Evolutionary conservation across 2,797 vertebrate species (phyloP), one percentile per base, ranked within the genome.

Genomic region (Hyperoplus lanceolatus): DNA sequence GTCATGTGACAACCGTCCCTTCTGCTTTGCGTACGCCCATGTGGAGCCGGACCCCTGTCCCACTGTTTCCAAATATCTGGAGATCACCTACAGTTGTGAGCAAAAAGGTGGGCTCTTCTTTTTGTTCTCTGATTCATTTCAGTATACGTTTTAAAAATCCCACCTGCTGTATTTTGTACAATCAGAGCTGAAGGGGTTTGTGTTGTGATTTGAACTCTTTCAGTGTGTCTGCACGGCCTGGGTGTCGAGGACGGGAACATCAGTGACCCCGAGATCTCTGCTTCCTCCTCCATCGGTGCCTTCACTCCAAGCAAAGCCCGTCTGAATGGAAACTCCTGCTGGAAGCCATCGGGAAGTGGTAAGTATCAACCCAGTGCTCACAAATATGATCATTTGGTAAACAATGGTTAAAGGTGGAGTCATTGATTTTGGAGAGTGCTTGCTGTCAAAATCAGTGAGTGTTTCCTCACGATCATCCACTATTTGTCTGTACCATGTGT

Each of bases 61-160:
- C 0, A 3, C 45, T 0, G 56, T 95, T 38, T 90, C 88, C 41
- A 96, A 96, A 82, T 96, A 96, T 71, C 80, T 96, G 1, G 83
- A 96, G 89, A 93, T 96, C 13, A 51, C 91, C 68, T 95, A 90
- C 84, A 95, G 89, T 81, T 96, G 96, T 60, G 95, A 96, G 63
- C 94, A 95, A 71, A 93, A 94, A 73, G 96, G 96, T 96, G 45
- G 21, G 71, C 55, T 18, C 9, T 29, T 16, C 11, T 21, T 63
- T 13, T 4, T 38, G 0, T 1, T 43, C 53, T 64, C 42, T 3
- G 0, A 43, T 62, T 64, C 0, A 39, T 61, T 39, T 42, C 16
- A 29, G 39, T 9, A 5, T 6, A 46, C 50, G 13, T 10, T 14
- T 42, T 36, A 43, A 3, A 50, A 11, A 11, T 38, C 14, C 3